A percentile compares a stretch with the other conserved stretches of the same genome.
These are phyloP conservation scores for Gasterosteus nipponicus DNA, from an alignment of 2,113 vertebrate genomes.

Conservation along the genomic window DNA sequence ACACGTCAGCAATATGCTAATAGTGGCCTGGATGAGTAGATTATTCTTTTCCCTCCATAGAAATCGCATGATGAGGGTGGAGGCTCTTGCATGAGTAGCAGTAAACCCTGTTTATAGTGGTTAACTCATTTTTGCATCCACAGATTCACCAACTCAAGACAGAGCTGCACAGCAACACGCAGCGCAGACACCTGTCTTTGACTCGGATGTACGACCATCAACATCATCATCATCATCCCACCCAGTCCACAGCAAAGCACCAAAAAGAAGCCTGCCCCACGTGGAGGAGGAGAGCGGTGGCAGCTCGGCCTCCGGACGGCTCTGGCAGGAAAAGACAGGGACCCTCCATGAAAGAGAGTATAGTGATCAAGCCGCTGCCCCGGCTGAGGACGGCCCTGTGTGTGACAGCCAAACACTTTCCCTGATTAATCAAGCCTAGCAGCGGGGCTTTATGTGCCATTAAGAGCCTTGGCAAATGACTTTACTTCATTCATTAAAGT, in stretches of 20 bases:
- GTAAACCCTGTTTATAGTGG: neutral
- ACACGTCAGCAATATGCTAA: neutral
- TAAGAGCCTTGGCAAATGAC: conserved; percentile 75
- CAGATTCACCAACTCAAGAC: neutral
- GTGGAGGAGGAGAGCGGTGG: conserved; percentile 31
- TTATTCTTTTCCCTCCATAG: neutral
- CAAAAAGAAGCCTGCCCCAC: conserved; percentile 32
- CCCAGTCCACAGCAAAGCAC: conserved; percentile 1
- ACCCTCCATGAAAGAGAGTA: conserved; percentile 46
- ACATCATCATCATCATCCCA: conserved; percentile 8
- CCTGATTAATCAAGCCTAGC: conserved; percentile 78
- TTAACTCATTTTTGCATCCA: conserved; percentile 5
- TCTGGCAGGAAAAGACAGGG: conserved; percentile 47
- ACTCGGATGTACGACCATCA: conserved; percentile 14
- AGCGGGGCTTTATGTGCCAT: conserved; percentile 74
- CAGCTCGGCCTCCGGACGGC: conserved; percentile 28
- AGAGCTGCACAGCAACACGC: conserved; percentile 11
- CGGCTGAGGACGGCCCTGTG: conserved; percentile 66
- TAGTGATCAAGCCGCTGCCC: conserved; percentile 52
- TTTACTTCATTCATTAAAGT: conserved; percentile 79
- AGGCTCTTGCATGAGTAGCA: neutral
- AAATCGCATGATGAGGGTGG: neutral
- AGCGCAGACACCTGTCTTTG: conserved; percentile 36
- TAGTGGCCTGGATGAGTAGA: neutral
- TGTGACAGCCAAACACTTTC: conserved; percentile 75